Evolutionary conservation across 2,113 vertebrate genomes (phyloP).

Genomic region (Pelobates fuscus): DNA sequence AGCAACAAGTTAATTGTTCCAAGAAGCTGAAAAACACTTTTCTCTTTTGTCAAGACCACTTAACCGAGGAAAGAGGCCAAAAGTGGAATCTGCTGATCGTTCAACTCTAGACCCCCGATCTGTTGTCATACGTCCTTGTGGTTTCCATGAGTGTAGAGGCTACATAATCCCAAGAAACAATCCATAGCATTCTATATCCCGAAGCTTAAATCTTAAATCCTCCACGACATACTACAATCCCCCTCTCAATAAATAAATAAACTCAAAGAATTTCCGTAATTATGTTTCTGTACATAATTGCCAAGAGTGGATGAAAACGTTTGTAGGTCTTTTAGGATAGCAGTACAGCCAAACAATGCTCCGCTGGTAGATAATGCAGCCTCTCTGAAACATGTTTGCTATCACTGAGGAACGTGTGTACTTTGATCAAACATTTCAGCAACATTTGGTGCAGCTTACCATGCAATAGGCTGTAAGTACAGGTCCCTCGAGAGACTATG

Average conservation of each 20-base stretch:
- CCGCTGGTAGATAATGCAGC: neutral
- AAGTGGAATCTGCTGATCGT: no score
- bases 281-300: neutral
- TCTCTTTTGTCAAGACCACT: no score
- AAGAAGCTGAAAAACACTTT: no score
- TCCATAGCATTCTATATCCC: neutral
- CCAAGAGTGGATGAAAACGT: neutral
- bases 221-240: no score
- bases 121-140: neutral
- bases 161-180: neutral
- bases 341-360: neutral
- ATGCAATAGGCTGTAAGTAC: conserved; percentile 36
- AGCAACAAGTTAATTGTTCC: neutral
- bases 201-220: no score
- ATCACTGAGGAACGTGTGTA: neutral
- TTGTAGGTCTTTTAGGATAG: neutral
- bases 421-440: conserved; percentile 31
- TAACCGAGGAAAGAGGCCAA: neutral
- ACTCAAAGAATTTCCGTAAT: neutral
- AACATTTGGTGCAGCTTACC: conserved; percentile 5
- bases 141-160: no score
- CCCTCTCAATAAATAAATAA: no score
- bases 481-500: neutral
- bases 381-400: conserved; percentile 18
- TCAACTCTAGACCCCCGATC: neutral